Evolutionary conservation across 2,888 invertebrate species (phyloP).

Genomic region (Epiblema foenella): DNA sequence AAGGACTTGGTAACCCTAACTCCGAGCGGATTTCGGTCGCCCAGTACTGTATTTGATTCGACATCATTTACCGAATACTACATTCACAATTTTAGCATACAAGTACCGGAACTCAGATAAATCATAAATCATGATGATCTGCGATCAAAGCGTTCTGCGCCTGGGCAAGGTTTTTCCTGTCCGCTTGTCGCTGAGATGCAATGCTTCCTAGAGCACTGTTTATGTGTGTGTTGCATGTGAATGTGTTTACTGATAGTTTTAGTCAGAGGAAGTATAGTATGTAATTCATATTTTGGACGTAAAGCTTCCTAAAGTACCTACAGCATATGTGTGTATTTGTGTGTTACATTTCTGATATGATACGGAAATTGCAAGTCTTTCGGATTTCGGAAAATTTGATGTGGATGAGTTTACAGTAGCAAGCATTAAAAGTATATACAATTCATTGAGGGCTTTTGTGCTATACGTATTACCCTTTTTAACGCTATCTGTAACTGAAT

Average conservation of each 20-base stretch:
- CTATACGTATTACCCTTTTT: too few species aligned
- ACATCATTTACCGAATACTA: background rate
- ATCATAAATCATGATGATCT: too few species aligned
- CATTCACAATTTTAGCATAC: background rate
- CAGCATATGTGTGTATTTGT: too few species aligned
- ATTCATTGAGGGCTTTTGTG: too few species aligned
- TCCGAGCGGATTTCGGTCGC: too few species aligned
- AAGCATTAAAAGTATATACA: too few species aligned
- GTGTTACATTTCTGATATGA: too few species aligned
- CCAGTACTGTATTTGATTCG: background rate
- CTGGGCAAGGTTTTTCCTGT: constrained; percentile 18
- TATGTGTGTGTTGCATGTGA: background rate
- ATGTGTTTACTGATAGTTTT: background rate
- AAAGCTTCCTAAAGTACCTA: background rate
- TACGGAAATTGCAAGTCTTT: too few species aligned
- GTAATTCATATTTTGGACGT: background rate
- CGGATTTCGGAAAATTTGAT: too few species aligned
- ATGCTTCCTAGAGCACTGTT: constrained; percentile 9
- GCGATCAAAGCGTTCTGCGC: background rate
- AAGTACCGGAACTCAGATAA: background rate
- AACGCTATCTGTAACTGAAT: too few species aligned
- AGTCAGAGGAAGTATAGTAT: background rate
- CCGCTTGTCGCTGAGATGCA: background rate
- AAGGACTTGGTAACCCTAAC: too few species aligned
- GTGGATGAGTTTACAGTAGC: too few species aligned